These are phyloP conservation scores for Thumatha senex DNA, from an alignment of 2,888 invertebrate genomes.

Conservation along the genomic window DNA sequence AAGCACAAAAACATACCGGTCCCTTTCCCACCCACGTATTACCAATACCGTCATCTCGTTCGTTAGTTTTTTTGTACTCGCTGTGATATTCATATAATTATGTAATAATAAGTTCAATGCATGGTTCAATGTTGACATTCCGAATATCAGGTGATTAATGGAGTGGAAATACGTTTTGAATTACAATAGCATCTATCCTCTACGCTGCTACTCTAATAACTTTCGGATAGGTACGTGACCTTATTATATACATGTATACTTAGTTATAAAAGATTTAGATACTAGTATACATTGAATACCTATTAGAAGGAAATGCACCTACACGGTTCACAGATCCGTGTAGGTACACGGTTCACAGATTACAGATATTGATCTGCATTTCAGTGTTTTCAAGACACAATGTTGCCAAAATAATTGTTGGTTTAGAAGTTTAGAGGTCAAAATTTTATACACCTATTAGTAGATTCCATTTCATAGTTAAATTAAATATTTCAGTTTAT, in stretches of 20 bases:
- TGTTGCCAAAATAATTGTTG: background rate
- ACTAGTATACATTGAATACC: too few relatives aligned
- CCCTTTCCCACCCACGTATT: constrained; percentile 47
- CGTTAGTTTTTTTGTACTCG: constrained; percentile 45
- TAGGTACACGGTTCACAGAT: background rate
- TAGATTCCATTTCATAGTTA: too few relatives aligned
- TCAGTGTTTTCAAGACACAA: constrained; percentile 1
- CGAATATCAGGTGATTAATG: constrained; percentile 51
- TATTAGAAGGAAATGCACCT: too few relatives aligned
- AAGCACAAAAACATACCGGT: constrained; percentile 54
- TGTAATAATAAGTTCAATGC: constrained; percentile 45
- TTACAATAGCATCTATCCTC: constrained; percentile 32
- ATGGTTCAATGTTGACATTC: constrained; percentile 72
- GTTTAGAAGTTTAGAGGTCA: too few relatives aligned
- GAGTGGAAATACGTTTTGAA: constrained; percentile 32
- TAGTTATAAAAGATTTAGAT: too few relatives aligned
- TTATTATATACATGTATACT: background rate
- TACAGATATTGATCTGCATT: constrained; percentile 8
- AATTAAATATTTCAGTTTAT: too few relatives aligned
- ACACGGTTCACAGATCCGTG: too few relatives aligned
- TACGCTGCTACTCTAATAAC: constrained; percentile 20
- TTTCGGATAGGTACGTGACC: constrained; percentile 33
- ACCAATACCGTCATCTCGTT: constrained; percentile 48
- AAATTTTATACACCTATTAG: too few relatives aligned
- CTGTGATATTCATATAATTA: constrained; percentile 49